Percentiles rank a stretch among this genome's conserved stretches.
Conservation (phyloP, 2,113 vertebrate genomes). For the Neoarius graeffei region DNA sequence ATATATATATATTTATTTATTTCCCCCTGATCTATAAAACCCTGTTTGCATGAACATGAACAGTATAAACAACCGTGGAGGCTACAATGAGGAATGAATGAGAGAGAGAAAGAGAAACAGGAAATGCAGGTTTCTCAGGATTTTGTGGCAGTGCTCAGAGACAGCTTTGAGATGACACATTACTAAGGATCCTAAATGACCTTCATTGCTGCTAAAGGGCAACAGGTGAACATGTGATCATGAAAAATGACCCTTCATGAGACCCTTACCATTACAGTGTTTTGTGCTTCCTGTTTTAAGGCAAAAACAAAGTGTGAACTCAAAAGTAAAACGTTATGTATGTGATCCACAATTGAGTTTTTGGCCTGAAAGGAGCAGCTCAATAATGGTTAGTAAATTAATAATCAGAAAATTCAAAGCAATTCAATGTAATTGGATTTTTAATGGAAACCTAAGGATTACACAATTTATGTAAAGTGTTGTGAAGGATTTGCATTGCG, state of each 20-base stretch:
- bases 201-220: conserved; percentile 10
- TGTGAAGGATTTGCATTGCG: background rate
- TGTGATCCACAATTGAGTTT: background rate
- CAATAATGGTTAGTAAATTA: background rate
- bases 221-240: conserved; percentile 10
- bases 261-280: background rate
- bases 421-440: background rate
- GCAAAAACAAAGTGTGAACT: background rate
- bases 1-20: background rate
- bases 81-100: conserved; percentile 32
- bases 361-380: background rate
- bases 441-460: background rate
- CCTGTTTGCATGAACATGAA: background rate
- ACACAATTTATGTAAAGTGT: background rate
- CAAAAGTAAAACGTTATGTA: background rate
- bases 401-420: background rate
- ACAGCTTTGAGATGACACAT: conserved; percentile 34
- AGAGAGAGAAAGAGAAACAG: conserved; percentile 31
- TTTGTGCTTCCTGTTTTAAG: background rate
- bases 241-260: conserved; percentile 9
- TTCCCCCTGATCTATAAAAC: background rate
- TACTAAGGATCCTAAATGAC: conserved; percentile 44
- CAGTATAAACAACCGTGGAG: conserved; percentile 11
- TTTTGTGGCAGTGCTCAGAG: conserved; percentile 28
- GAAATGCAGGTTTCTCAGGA: conserved; percentile 47